Evolutionary conservation across 2,888 invertebrate genomes (phyloP), one percentile per base, ranked within the genome.

Genomic region (Drosophila rellima): DNA sequence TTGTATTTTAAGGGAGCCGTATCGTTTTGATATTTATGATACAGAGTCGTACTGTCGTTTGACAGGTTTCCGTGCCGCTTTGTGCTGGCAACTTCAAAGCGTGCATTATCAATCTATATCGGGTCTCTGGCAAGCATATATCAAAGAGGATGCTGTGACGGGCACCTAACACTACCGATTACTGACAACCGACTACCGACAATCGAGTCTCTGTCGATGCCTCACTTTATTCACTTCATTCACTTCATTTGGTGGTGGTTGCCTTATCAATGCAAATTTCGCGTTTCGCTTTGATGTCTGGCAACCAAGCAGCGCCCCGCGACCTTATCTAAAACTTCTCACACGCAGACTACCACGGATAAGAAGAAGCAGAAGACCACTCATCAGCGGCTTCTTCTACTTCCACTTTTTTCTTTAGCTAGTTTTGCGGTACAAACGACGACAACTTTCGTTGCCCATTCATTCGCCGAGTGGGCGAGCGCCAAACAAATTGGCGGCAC

Each of bases 291-390:
- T 75, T 80, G 75, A 76, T 64, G 75, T 80, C 68, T 78, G 62
- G 71, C 89, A 89, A 68, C 65, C 65, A 62, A 61, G 72, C 77
- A 56, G 56, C 31, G 40, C 44, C 33, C 39, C 17, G 65, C 31
- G 39, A 23, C 20, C 88, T 84, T 84, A 84, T 84, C 83, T 82
- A 72, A 89, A 84, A 84, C 90, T 84, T 85, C 90, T 89, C 83
- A 84, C 90, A 89, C 90, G 89, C 89, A 89, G 65, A 39, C 45
- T 70, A 11, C 51, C 71, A 70, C 62, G 68, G 74, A 66, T 78
- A 78, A 74, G 78, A 37, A 33, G 29, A 31, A 6, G 42, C 5
- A 23, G 23, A 23, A 23, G 6, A n/a, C n/a, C n/a, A 8, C 15
- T 29, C 11, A 6, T 13, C 40, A 5, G 13, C 18, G 18, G 17